phyloP scores from a whole-genome alignment of 2,113 vertebrate species.

The Triplophysa siluroides region DNA sequence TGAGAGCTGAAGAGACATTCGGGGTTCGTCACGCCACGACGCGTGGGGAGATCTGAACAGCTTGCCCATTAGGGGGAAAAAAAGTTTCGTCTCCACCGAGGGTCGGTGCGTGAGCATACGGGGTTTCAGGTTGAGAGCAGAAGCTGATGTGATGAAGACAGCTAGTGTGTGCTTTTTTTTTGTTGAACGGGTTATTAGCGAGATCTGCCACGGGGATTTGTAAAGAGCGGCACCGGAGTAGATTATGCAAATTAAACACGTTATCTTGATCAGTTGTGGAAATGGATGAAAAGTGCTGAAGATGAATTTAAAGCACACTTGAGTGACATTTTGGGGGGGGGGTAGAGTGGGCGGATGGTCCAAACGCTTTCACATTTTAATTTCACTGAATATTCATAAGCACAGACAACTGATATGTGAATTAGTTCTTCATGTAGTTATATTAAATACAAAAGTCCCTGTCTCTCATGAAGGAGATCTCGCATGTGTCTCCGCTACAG shows the following conservation, averaged over 20 bases:
- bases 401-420: too few species aligned
- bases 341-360: neutral
- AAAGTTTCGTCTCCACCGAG: neutral
- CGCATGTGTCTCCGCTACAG: too few species aligned
- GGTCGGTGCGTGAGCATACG: too few species aligned
- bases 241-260: conserved; percentile 50
- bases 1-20: conserved; percentile 17
- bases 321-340: neutral
- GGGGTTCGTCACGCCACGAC: neutral
- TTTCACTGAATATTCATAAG: too few species aligned
- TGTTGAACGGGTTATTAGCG: conserved; percentile 4
- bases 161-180: neutral
- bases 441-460: too few species aligned
- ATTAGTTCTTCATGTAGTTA: too few species aligned
- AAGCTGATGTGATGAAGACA: conserved; percentile 9
- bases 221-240: conserved; percentile 33
- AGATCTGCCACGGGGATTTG: conserved; percentile 2
- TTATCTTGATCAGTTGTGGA: conserved; percentile 45
- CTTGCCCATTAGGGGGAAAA: neutral
- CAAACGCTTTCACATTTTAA: neutral
- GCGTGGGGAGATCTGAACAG: neutral
- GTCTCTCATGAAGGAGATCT: too few species aligned
- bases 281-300: conserved; percentile 41
- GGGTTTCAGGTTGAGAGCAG: neutral
- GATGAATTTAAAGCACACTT: neutral